Evolutionary conservation across 2,797 vertebrate genomes (phyloP), one percentile per base, ranked within the genome.

Genomic region (Acanthurus leucopareius): DNA sequence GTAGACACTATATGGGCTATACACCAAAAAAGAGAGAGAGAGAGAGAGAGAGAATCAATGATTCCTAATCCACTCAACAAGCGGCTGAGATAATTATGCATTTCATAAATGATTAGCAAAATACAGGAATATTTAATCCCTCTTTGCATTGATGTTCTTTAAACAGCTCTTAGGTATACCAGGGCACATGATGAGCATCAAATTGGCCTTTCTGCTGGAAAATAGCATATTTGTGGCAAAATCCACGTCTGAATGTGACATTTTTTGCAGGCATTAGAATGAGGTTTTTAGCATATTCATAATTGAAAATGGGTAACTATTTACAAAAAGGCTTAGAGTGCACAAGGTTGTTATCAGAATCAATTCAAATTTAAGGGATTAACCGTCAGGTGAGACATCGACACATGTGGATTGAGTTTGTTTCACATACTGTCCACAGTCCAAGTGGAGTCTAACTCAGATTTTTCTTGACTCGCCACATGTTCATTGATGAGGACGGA

Each of bases 91-190:
- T 95, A 95, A 96, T 96, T 95, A 95, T 95, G 91, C 89, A 91
- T 92, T 93, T 94, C 90, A 90, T 92, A 93, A 93, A 95, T 95
- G 92, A 95, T 95, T 94, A 94, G 92, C 86, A 93, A 95, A 95
- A 96, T 95, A 94, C 93, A 87, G 91, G 92, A 96, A 95, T 95
- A 94, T 94, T 93, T 94, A 95, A 94, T 94, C 91, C 93, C 52
- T 79, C 86, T 93, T 94, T 93, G 90, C 92, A 92, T 90, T 91
- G 88, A 93, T 93, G 90, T 94, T 93, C 90, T 90, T 92, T 91
- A 91, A 90, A 91, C 90, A 92, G 89, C 86, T 90, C 90, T 91
- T 86, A 90, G 92, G 92, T 93, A 84, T 89, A 90, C 49, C 85
- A 84, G 92, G 92, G 92, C 90, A 92, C 86, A 90, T 85, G 90